Evolutionary conservation across 2,888 invertebrate species (phyloP).

Genomic region (Apamea sordens): DNA sequence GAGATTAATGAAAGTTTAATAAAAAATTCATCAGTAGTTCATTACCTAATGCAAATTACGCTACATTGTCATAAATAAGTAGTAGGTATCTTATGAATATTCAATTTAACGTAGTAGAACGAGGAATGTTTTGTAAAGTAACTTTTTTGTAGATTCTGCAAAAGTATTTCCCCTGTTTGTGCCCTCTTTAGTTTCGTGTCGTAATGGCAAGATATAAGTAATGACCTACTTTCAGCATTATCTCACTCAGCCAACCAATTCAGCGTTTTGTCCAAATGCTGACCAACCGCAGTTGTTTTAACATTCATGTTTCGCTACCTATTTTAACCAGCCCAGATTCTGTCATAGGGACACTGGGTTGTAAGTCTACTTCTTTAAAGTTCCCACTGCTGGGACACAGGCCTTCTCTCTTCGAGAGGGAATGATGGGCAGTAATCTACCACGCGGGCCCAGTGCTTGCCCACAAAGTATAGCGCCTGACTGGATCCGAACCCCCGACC

Average conservation of each 20-base stretch:
- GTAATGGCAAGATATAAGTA: background rate
- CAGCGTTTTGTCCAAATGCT: background rate
- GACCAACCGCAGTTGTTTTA: background rate
- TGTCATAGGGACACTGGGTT: no score
- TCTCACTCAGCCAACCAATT: background rate
- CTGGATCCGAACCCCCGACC: no score
- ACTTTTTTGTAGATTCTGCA: background rate
- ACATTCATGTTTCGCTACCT: background rate
- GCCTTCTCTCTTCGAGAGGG: no score
- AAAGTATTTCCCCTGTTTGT: background rate
- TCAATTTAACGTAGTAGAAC: background rate
- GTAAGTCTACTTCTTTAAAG: no score
- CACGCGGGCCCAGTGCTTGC: no score
- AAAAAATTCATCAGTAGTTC: no score
- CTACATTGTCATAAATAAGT: background rate
- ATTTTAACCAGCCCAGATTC: no score
- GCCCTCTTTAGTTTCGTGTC: background rate
- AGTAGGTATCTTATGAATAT: slow-evolving; percentile 5
- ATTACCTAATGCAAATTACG: no score
- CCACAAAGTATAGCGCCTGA: no score
- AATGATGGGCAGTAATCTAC: no score
- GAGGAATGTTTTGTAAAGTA: background rate
- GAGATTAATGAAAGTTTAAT: no score
- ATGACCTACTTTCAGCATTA: background rate
- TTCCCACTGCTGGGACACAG: no score